A percentile compares a stretch with the other conserved stretches of the same genome.
Evolutionary conservation across 2,888 invertebrate species (phyloP).

Genomic region (Dynastes maya): DNA sequence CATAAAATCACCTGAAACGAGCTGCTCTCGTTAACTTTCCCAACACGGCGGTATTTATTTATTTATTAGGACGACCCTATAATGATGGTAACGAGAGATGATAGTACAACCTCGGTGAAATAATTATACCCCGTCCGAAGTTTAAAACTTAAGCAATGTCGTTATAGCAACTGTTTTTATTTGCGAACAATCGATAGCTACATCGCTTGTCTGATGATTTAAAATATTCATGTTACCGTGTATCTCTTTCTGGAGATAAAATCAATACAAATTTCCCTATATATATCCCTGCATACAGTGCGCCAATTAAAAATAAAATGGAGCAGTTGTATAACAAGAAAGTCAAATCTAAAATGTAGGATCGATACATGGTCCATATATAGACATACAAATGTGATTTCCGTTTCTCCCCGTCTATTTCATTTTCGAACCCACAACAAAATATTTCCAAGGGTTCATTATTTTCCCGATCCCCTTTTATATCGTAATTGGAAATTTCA

Average conservation of each 20-base stretch:
- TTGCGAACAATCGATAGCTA: slow-evolving; percentile 3
- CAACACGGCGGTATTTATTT: slow-evolving; percentile 10
- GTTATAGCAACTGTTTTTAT: slow-evolving; percentile 20
- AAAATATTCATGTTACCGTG: slow-evolving; percentile 19
- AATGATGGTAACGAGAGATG: neutral
- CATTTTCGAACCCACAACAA: too few relatives aligned
- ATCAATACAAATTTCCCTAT: slow-evolving; percentile 22
- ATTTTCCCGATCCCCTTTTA: too few relatives aligned
- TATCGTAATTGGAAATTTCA: too few relatives aligned
- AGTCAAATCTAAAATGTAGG: neutral
- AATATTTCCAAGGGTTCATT: too few relatives aligned
- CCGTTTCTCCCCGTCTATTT: neutral
- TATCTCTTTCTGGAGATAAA: slow-evolving; percentile 15
- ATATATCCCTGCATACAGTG: slow-evolving; percentile 6
- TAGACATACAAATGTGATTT: too few relatives aligned
- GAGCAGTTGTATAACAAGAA: neutral
- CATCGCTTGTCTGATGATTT: neutral
- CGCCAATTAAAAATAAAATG: slow-evolving; percentile 25
- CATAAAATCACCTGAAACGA: slow-evolving; percentile 17
- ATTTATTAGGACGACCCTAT: neutral
- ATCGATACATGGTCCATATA: neutral
- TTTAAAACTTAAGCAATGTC: slow-evolving; percentile 5
- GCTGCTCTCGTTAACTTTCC: slow-evolving; percentile 10
- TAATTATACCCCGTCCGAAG: neutral
- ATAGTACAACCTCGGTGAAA: neutral